Evolutionary conservation across 2,888 invertebrate genomes (phyloP).

Genomic region (Rotaria sp.): DNA sequence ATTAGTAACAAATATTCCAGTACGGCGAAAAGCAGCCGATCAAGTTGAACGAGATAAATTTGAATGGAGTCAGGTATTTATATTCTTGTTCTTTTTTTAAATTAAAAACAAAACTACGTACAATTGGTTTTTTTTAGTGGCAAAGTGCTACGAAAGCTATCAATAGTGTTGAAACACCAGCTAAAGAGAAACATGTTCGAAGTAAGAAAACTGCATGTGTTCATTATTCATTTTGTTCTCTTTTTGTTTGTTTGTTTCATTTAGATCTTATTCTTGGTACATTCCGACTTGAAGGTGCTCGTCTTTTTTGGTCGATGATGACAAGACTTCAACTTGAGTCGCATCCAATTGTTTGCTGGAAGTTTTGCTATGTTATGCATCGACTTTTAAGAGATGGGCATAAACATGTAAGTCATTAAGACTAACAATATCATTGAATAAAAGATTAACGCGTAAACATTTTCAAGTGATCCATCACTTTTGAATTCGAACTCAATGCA

Average conservation of each 20-base stretch:
- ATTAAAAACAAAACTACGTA: not conserved
- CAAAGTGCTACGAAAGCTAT: slow-evolving; percentile 37
- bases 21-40: slow-evolving; percentile 23
- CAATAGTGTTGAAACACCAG: slow-evolving; percentile 67
- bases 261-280: slow-evolving; percentile 72
- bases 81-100: not conserved
- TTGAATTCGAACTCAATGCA: too few species aligned
- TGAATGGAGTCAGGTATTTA: not conserved
- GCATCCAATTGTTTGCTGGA: slow-evolving; percentile 93
- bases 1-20: slow-evolving; percentile 4
- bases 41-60: slow-evolving; percentile 28
- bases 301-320: slow-evolving; percentile 75
- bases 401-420: slow-evolving; percentile 62
- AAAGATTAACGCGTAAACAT: too few species aligned
- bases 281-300: slow-evolving; percentile 80
- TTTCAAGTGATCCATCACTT: too few species aligned
- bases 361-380: slow-evolving; percentile 93
- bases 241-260: slow-evolving; percentile 29
- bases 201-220: slow-evolving; percentile 55
- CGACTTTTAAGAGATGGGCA: slow-evolving; percentile 91
- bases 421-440: too few species aligned
- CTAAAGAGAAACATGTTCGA: slow-evolving; percentile 96
- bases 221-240: not conserved
- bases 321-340: slow-evolving; percentile 72
- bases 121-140: not conserved